Percentiles rank a stretch among this genome's conserved stretches.
Evolutionary conservation across 2,797 vertebrate genomes (phyloP).

Genomic region (Prunella strophiata): DNA sequence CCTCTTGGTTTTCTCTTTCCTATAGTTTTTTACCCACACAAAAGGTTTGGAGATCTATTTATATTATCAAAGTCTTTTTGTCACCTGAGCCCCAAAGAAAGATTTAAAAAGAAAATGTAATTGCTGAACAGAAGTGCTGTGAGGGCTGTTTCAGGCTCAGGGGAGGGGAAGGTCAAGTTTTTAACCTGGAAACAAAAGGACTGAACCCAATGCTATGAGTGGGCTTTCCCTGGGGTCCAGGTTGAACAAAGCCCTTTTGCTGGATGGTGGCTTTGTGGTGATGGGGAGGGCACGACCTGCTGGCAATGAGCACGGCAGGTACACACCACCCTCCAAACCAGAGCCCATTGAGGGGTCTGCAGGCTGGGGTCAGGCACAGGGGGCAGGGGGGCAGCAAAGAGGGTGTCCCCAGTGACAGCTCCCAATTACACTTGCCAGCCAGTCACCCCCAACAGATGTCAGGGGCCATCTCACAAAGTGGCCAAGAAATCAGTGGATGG

Average conservation of each 20-base stretch:
- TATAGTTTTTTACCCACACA: constrained; percentile 4
- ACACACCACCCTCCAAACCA: background rate
- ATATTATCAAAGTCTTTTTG: constrained; percentile 29
- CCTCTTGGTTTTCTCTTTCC: background rate
- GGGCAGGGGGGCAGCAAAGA: background rate
- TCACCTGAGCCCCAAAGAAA: constrained; percentile 17
- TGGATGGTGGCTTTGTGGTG: background rate
- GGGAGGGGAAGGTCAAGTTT: constrained; percentile 60
- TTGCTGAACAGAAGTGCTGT: constrained; percentile 45
- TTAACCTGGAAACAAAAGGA: constrained; percentile 58
- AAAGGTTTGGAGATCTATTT: constrained; percentile 34
- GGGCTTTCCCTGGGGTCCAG: background rate
- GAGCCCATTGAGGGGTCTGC: background rate
- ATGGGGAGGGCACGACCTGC: constrained; percentile 11
- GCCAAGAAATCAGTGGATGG: background rate
- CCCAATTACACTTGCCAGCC: background rate
- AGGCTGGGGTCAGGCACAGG: background rate
- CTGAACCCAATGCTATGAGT: background rate
- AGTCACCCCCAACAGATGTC: background rate
- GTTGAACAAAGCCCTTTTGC: constrained; percentile 23
- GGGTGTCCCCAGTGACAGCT: background rate
- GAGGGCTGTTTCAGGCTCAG: background rate
- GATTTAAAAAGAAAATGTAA: constrained; percentile 58
- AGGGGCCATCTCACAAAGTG: background rate
- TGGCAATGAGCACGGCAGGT: background rate